A percentile compares a stretch with the other conserved stretches of the same genome.
phyloP scores from a whole-genome alignment of 2,113 vertebrate genomes.

The Nothobranchius furzeri region DNA sequence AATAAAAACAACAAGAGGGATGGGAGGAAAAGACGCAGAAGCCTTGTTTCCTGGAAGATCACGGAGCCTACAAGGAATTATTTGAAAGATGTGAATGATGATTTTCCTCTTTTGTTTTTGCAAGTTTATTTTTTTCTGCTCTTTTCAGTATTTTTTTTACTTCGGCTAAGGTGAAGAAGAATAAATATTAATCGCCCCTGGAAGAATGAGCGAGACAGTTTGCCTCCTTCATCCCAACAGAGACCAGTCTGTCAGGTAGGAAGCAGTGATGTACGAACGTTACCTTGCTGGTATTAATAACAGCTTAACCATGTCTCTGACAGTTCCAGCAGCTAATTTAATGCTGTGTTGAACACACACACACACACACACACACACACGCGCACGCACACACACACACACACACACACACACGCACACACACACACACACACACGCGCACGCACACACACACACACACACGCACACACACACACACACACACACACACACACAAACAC shows the following conservation, averaged over 20 bases:
- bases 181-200: constrained; percentile 61
- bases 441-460: no score
- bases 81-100: constrained; percentile 27
- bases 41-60: constrained; percentile 55
- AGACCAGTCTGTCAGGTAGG: constrained; percentile 56
- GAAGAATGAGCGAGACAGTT: constrained; percentile 38
- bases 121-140: constrained; percentile 14
- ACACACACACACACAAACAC: constrained; percentile 21
- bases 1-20: constrained; percentile 16
- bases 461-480: constrained; percentile 1
- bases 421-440: no score
- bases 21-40: constrained; percentile 10
- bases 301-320: constrained; percentile 74
- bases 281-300: constrained; percentile 74
- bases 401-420: no score
- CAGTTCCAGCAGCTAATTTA: constrained; percentile 72
- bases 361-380: constrained; percentile 14
- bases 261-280: constrained; percentile 68
- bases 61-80: constrained; percentile 41
- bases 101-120: constrained; percentile 11
- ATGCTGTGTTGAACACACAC: constrained; percentile 62
- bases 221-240: constrained; percentile 32
- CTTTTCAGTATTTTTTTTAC: background rate
- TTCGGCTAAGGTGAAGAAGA: constrained; percentile 11
- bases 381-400: background rate